A percentile compares a stretch with the other conserved stretches of the same genome.
These are phyloP conservation scores for Stenurella melanura DNA, from an alignment of 2,888 invertebrate species.

Conservation along the genomic window DNA sequence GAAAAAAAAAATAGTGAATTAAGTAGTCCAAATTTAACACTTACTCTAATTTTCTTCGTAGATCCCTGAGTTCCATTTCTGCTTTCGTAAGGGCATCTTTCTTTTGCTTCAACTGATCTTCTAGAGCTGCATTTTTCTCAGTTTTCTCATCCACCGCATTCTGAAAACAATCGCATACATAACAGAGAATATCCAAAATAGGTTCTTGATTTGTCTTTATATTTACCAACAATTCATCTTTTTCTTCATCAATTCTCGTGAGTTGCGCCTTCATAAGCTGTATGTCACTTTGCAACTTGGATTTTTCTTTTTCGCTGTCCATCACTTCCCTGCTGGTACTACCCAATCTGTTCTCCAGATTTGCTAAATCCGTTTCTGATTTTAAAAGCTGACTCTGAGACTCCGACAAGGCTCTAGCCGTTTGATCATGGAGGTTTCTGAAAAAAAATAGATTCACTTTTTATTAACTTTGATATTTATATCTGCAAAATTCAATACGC, in stretches of 20 bases:
- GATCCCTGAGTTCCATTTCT: constrained; percentile 76
- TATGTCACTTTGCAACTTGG: constrained; percentile 79
- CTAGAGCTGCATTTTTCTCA: constrained; percentile 79
- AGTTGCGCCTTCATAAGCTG: constrained; percentile 79
- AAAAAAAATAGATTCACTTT: constrained; percentile 31
- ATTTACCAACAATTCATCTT: constrained; percentile 79
- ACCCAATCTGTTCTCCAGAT: constrained; percentile 75
- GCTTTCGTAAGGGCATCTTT: constrained; percentile 76
- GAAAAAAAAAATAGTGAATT: constrained; percentile 5
- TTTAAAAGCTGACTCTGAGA: constrained; percentile 81
- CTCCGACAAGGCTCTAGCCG: constrained; percentile 82
- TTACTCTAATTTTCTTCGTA: constrained; percentile 77
- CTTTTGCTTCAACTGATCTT: constrained; percentile 80
- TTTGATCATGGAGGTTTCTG: constrained; percentile 85
- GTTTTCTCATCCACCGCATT: constrained; percentile 84
- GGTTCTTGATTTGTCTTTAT: too few relatives aligned
- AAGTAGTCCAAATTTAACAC: constrained; percentile 44
- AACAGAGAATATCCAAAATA: constrained; percentile 19
- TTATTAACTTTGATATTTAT: background rate
- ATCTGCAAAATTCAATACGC: too few relatives aligned
- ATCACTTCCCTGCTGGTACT: constrained; percentile 56
- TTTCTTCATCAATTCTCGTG: constrained; percentile 81
- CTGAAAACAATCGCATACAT: constrained; percentile 68
- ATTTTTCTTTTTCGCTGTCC: constrained; percentile 77
- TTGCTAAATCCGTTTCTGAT: constrained; percentile 79